These are phyloP conservation scores for Pangasius macronema DNA, from an alignment of 2,797 vertebrate genomes.

Conservation along the genomic window DNA sequence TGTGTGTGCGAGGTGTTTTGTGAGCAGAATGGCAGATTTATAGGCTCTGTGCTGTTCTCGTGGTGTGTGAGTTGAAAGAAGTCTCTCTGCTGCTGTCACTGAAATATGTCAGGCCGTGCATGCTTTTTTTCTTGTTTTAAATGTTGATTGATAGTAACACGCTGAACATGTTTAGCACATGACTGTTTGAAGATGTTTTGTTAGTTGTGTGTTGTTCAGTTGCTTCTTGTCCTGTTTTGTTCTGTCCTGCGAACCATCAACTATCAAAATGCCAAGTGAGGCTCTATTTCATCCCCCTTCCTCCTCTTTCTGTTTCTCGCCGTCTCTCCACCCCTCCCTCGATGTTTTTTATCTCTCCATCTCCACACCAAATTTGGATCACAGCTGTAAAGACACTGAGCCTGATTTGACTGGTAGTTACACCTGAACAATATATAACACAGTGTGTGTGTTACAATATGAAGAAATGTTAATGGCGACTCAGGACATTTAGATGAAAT, in stretches of 20 bases:
- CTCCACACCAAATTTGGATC: slow-evolving; percentile 81
- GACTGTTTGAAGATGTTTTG: slow-evolving; percentile 7
- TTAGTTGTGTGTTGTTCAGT: slow-evolving; percentile 20
- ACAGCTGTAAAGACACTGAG: slow-evolving; percentile 79
- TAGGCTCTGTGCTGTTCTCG: slow-evolving; percentile 51
- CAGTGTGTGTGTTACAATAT: neutral
- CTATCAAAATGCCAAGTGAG: slow-evolving; percentile 47
- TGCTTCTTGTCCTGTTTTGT: slow-evolving; percentile 22
- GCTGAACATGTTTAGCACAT: slow-evolving; percentile 36
- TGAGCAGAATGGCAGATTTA: slow-evolving; percentile 59
- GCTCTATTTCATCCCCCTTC: neutral
- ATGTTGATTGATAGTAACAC: slow-evolving; percentile 51
- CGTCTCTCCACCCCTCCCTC: slow-evolving; percentile 51
- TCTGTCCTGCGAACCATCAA: slow-evolving; percentile 43
- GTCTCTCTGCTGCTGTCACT: slow-evolving; percentile 56
- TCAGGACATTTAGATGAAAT: neutral
- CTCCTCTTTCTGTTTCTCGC: slow-evolving; percentile 30
- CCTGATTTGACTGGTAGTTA: slow-evolving; percentile 74
- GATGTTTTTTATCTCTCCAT: slow-evolving; percentile 39
- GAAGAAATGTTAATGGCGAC: neutral
- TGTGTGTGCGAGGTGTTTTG: slow-evolving; percentile 49
- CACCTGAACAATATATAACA: neutral
- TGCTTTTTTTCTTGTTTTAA: slow-evolving; percentile 22
- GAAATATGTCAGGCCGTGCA: slow-evolving; percentile 51
- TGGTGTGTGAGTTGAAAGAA: slow-evolving; percentile 56